Base-by-base conservation (phyloP, 2,888 invertebrate species). In the Hanleya hanleyi region DNA sequence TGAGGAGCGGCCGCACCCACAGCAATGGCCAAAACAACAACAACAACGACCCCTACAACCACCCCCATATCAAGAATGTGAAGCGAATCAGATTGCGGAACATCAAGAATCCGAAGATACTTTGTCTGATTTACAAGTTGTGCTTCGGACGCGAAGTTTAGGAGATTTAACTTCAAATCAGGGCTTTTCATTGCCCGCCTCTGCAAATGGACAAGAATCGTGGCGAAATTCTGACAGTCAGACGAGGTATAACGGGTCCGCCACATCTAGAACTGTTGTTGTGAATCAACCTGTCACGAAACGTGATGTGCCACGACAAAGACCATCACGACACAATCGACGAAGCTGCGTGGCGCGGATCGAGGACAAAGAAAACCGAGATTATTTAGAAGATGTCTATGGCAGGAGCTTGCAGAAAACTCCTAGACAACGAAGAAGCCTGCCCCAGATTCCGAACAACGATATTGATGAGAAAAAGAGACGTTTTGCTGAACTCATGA, bases 401-500 rank as follows among this genome's bases (percentile, higher is more conserved):
- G 64, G 38, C 2, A 18, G 64, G 1, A 64, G 38, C 36, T 35
- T 64, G 29, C 64, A 64, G 37, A 64, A 64, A 35, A 37, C 38
- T 1, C 64, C 64, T 4, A 35, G 64, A 18, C 64, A 64, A 29
- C 35, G 64, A 64, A 35, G 64, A 26, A 64, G 64, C 15, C 26
- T 64, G 26, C 64, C 64, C 15, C 64, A 64, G 26, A 64, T 64
- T 1, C 64, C 64, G 3, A 64, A 37, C 38, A 64, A 64, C 9
- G 64, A 64, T 35, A 64, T 64, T 36, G 64, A 64, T 37, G 64
- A 64, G 33, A 64, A 64, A 36, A 64, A 64, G 64, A 4, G 26
- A 36, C 64, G 64, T 15, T 64, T 64, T 18, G 36, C 35, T 1
- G 64, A 64, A 35, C 35, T 64, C 36, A 64, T 64, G 64, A 37